Evolutionary conservation across 2,113 vertebrate genomes (phyloP).

Genomic region (Callopanchax toddi): DNA sequence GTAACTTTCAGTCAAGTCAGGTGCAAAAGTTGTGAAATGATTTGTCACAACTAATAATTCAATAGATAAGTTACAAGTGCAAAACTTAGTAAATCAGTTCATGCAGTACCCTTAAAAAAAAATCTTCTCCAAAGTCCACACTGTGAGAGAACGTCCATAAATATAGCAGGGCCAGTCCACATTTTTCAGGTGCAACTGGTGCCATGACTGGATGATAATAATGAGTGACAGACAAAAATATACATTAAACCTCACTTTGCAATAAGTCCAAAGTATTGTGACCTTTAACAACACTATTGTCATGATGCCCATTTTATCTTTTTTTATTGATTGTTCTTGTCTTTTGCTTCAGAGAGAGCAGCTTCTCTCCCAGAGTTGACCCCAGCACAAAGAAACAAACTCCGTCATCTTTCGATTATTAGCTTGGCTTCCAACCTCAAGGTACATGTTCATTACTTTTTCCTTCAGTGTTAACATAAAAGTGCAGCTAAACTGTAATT

Average conservation of each 20-base stretch:
- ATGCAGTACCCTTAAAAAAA: not conserved
- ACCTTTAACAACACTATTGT: not conserved
- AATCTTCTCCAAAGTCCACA: not conserved
- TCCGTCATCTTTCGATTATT: conserved; percentile 94
- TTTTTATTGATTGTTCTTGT: conserved; percentile 9
- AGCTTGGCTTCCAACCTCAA: conserved; percentile 96
- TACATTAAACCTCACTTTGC: not conserved
- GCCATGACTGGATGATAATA: not conserved
- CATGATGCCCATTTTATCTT: conserved; percentile 12
- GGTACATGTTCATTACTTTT: conserved; percentile 72
- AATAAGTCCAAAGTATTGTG: no score
- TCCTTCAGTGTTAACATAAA: conserved; percentile 5
- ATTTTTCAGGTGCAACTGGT: not conserved
- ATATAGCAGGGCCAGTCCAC: not conserved
- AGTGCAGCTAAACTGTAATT: conserved; percentile 1
- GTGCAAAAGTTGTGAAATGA: not conserved
- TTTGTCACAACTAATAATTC: no score
- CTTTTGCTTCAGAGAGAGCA: conserved; percentile 74
- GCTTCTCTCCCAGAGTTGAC: conserved; percentile 90
- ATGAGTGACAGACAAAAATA: not conserved
- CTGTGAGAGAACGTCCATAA: not conserved
- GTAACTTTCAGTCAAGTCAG: not conserved
- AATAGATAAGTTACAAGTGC: no score
- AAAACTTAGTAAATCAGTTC: not conserved
- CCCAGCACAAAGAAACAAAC: conserved; percentile 95